Percentiles rank a stretch among this genome's conserved stretches.
Evolutionary conservation across 2,113 vertebrate genomes (phyloP).

Genomic region (Rhynchomys soricoides): DNA sequence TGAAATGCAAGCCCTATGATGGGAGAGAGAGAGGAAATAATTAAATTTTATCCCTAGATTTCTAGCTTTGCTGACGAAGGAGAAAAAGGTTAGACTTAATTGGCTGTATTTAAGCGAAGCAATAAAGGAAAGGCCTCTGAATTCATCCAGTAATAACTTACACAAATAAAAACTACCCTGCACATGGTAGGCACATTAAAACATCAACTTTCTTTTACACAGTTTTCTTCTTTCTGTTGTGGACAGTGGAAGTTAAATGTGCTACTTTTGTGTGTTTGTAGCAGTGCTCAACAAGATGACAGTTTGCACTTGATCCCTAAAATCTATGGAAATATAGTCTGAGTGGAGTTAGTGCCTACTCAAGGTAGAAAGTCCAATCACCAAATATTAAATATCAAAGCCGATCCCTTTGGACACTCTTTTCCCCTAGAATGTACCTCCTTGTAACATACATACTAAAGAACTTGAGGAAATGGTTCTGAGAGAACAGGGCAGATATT

Average conservation of each 20-base stretch:
- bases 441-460: conserved; percentile 24
- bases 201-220: background rate
- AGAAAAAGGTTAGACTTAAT: background rate
- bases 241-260: background rate
- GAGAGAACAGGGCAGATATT: conserved; percentile 5
- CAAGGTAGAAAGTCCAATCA: background rate
- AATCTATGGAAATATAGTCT: background rate
- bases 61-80: conserved; percentile 12
- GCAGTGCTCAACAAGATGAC: background rate
- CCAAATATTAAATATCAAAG: background rate
- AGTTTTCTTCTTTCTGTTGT: background rate
- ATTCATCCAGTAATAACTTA: background rate
- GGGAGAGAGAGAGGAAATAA: background rate
- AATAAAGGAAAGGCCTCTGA: background rate
- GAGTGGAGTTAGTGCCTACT: background rate
- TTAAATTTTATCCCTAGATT: conserved; percentile 5
- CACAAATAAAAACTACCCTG: background rate
- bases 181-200: background rate
- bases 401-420: background rate
- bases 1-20: background rate
- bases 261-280: background rate
- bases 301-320: background rate
- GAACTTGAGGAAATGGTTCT: conserved; percentile 33
- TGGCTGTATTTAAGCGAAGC: conserved; percentile 9
- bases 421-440: background rate